These are phyloP conservation scores for Archivesica marissinica DNA, from an alignment of 1,140 invertebrate genomes.

Conservation along the genomic window DNA sequence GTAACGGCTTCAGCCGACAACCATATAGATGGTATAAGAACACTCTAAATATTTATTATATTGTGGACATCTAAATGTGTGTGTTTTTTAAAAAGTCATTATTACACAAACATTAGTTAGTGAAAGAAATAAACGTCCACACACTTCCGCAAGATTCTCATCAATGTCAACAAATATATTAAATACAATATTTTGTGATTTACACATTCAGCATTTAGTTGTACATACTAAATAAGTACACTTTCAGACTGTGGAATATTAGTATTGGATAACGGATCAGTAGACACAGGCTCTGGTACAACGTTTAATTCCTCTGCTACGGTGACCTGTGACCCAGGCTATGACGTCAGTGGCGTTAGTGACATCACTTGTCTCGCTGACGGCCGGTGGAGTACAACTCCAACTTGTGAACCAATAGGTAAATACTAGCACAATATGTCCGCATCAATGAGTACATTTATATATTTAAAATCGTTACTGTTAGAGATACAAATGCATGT, in stretches of 20 bases:
- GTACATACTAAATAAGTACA: not conserved
- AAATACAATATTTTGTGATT: not conserved
- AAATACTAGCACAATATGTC: not conserved
- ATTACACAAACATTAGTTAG: not conserved
- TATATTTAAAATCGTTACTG: not conserved
- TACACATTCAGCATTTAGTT: not conserved
- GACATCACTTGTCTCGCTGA: not conserved
- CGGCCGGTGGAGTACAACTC: not conserved
- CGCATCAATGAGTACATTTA: not conserved
- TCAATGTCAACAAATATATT: not conserved
- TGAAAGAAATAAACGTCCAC: not conserved
- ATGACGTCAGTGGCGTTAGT: not conserved
- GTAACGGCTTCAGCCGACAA: too few species aligned
- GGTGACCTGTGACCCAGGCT: not conserved
- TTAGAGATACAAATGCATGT: not conserved
- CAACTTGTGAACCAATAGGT: constrained; percentile 9
- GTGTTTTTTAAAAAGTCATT: not conserved
- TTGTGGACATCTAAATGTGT: too few species aligned
- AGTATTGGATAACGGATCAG: not conserved
- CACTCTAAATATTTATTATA: too few species aligned
- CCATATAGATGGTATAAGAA: too few species aligned
- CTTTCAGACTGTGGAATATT: not conserved
- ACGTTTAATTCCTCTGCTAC: not conserved
- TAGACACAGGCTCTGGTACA: not conserved
- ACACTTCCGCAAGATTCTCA: not conserved